Percentiles rank a stretch among this genome's conserved stretches.
phyloP scores from a whole-genome alignment of 2,113 vertebrate species.

The Cepphus grylle region DNA sequence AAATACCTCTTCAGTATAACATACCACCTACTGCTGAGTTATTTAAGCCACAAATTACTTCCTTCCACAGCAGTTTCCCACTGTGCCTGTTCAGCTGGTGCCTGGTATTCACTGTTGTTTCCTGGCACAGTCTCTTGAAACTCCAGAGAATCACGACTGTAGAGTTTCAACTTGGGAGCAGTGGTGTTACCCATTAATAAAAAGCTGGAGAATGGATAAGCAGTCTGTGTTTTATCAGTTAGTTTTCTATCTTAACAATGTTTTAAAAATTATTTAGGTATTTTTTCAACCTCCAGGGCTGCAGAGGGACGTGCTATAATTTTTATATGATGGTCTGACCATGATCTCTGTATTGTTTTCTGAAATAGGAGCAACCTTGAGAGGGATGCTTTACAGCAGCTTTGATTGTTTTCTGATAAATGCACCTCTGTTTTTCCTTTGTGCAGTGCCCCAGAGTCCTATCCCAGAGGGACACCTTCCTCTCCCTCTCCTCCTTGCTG shows the following conservation, averaged over 20 bases:
- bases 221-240: neutral
- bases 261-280: neutral
- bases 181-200: neutral
- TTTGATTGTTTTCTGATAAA: neutral
- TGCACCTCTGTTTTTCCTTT: neutral
- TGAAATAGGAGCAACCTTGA: neutral
- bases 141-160: neutral
- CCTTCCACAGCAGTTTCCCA: neutral
- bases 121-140: neutral
- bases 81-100: neutral
- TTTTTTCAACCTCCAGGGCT: neutral
- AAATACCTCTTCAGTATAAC: neutral
- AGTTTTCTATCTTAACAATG: neutral
- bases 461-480: slow-evolving; percentile 72
- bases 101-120: neutral
- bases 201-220: neutral
- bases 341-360: neutral
- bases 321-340: neutral
- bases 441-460: slow-evolving; percentile 52
- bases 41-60: slow-evolving; percentile 5
- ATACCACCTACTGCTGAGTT: neutral
- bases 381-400: neutral
- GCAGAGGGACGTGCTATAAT: neutral
- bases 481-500: slow-evolving; percentile 80
- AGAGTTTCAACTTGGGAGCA: neutral